Base-by-base conservation (phyloP, 2,797 vertebrate species). In the Argyrosomus regius region DNA sequence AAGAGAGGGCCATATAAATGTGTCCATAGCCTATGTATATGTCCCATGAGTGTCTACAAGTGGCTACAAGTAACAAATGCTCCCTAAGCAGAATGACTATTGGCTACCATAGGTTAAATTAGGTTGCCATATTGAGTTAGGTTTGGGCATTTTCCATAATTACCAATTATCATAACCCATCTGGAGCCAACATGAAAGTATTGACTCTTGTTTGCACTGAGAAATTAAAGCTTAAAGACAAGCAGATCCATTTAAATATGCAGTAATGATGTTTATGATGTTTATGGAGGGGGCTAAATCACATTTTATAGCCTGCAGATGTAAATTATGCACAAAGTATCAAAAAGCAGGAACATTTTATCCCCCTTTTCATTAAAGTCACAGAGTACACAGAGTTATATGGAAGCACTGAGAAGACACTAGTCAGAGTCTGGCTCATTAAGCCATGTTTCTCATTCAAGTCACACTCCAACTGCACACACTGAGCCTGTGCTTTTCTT, bases 361-460 rank as follows among this genome's bases (percentile, higher is more conserved):
- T 10, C 35, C 56, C 5, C 5, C 18, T 26, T 0, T 12, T 50
- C 46, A 58, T 12, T 82, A 45, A 63, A 46, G 57, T 54, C 48
- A 60, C 18, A 64, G 31, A 60, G 22, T 39, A 57, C 57, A 50
- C 39, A n/a, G 41, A 39, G 35, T 52, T 72, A 6, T 17, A 14
- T 48, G 17, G 52, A 60, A 54, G 56, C 54, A 65, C 72, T 76
- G 22, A 49, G 53, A 66, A 78, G 56, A 56, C 70, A 22, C 52
- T 0, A 13, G 45, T 68, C 60, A 63, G 66, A 78, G 50, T 65
- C 56, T 78, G 72, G 71, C 84, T 78, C 83, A 83, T 86, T 86
- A 64, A 80, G 24, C 46, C 9, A 1, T 7, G 59, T 78, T 92
- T 91, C 50, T 65, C 43, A 91, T 90, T 89, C 89, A 77, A 72